phyloP scores from a whole-genome alignment of 2,888 invertebrate genomes.

The Mythimna loreyi region DNA sequence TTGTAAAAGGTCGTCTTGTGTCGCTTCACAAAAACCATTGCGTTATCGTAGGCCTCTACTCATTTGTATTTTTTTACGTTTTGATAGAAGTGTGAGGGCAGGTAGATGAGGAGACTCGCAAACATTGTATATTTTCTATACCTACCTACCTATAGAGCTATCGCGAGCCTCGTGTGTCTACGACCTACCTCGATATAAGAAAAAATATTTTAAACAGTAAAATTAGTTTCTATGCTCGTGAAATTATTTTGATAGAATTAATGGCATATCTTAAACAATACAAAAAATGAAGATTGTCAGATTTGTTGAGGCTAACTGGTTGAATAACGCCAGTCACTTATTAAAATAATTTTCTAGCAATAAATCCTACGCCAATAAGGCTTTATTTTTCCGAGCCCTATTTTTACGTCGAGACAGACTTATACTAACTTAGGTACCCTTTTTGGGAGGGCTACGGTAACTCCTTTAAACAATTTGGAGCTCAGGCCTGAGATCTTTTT shows the following conservation, averaged over 20 bases:
- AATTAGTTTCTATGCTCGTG: background rate
- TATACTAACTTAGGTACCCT: too few relatives aligned
- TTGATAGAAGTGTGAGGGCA: slow-evolving; percentile 84
- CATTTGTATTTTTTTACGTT: slow-evolving; percentile 85
- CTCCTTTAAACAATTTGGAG: too few relatives aligned
- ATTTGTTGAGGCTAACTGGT: too few relatives aligned
- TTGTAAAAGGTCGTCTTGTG: slow-evolving; percentile 86
- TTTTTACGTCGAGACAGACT: too few relatives aligned
- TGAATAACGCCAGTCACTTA: too few relatives aligned
- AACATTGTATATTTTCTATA: slow-evolving; percentile 75
- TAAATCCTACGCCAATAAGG: too few relatives aligned
- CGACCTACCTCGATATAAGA: background rate
- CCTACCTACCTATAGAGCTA: background rate
- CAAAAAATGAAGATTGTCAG: too few relatives aligned
- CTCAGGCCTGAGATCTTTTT: too few relatives aligned
- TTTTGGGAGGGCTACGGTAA: too few relatives aligned
- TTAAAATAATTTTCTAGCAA: too few relatives aligned
- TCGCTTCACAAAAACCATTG: slow-evolving; percentile 87
- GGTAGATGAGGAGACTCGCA: slow-evolving; percentile 85
- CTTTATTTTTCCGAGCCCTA: too few relatives aligned
- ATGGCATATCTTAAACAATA: too few relatives aligned
- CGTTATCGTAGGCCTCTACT: slow-evolving; percentile 83
- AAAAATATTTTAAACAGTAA: background rate
- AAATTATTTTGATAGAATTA: background rate
- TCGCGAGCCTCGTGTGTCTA: background rate